phyloP scores from a whole-genome alignment of 2,113 vertebrate genomes.

The Thymallus thymallus region DNA sequence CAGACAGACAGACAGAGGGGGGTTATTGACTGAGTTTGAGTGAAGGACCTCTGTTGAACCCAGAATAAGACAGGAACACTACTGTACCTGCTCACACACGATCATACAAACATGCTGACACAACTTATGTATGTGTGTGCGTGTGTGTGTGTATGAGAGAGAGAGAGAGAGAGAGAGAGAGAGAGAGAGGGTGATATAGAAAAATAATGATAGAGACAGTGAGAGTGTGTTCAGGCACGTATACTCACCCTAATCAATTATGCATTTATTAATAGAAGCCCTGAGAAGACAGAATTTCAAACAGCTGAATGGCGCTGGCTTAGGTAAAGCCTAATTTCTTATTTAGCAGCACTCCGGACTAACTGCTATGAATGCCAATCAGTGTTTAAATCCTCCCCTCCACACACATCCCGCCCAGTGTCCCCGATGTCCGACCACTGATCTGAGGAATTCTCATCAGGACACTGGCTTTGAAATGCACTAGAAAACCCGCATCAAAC shows the following conservation, averaged over 20 bases:
- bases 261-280: constrained; percentile 76
- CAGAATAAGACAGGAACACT: no score
- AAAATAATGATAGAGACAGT: constrained; percentile 25
- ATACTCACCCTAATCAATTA: constrained; percentile 70
- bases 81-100: no score
- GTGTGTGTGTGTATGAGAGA: no score
- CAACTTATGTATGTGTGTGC: constrained; percentile 22
- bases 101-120: no score
- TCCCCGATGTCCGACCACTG: no score
- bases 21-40: no score
- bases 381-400: constrained; percentile 64
- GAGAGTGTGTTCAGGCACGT: constrained; percentile 63
- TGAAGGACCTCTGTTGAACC: no score
- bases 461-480: no score
- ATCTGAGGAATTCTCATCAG: no score
- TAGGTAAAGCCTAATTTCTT: constrained; percentile 77
- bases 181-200: not conserved
- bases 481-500: no score
- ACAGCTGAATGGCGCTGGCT: constrained; percentile 72
- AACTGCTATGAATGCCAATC: constrained; percentile 74
- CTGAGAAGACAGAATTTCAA: constrained; percentile 75
- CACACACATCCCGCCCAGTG: no score
- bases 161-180: not conserved
- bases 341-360: constrained; percentile 71
- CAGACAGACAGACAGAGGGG: no score